A percentile compares a stretch with the other conserved stretches of the same genome.
phyloP scores from a whole-genome alignment of 2,888 invertebrate species.

The Hartigia nigra region DNA sequence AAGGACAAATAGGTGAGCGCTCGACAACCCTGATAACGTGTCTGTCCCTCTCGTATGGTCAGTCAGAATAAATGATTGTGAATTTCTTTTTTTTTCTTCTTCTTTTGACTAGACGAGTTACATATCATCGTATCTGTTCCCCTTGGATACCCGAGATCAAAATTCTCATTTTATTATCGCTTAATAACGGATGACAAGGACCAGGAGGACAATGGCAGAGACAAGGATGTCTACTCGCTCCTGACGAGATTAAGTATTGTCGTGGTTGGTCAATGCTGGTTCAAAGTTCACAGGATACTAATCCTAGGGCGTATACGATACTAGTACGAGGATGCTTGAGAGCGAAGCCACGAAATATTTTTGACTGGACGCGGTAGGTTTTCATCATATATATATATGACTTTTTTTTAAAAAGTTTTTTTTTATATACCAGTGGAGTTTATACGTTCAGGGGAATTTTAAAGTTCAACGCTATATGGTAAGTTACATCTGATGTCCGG shows the following conservation, averaged over 20 bases:
- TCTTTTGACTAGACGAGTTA: neutral
- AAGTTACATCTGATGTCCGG: neutral
- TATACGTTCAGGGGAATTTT: neutral
- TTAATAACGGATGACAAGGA: neutral
- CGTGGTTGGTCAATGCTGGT: neutral
- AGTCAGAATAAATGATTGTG: neutral
- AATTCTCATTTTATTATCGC: neutral
- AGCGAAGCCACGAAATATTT: neutral
- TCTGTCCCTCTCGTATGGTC: neutral
- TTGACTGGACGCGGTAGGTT: neutral
- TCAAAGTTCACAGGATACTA: neutral
- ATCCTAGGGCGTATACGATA: neutral
- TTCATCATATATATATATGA: no score
- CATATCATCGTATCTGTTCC: neutral
- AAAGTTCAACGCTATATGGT: neutral
- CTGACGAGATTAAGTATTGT: neutral
- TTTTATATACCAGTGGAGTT: neutral
- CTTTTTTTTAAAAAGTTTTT: neutral
- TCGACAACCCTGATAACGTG: neutral
- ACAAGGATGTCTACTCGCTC: neutral
- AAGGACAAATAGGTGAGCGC: neutral
- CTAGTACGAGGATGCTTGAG: neutral
- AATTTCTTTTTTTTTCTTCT: neutral
- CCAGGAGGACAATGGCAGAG: neutral
- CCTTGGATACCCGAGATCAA: neutral